Percentiles rank a stretch among this genome's conserved stretches.
Conservation (phyloP, 2,888 invertebrate species). For the Prosopocoilus inquinatus region DNA sequence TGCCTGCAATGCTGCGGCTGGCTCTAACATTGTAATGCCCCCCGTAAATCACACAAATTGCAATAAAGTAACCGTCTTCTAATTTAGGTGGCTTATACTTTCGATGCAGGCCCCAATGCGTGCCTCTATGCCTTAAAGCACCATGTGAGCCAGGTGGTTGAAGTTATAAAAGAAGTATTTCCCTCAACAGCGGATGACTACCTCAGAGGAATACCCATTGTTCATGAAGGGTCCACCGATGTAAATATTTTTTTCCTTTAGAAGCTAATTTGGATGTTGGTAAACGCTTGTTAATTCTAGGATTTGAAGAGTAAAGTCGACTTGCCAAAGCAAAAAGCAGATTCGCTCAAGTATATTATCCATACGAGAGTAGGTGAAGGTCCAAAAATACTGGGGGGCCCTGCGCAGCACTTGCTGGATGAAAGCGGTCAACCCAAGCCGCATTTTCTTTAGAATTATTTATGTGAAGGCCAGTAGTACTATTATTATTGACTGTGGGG, state of each 20-base stretch:
- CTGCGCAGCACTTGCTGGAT: constrained; percentile 53
- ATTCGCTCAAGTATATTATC: constrained; percentile 77
- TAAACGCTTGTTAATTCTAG: constrained; percentile 17
- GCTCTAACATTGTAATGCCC: constrained; percentile 40
- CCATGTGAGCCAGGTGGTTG: constrained; percentile 67
- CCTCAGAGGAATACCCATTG: constrained; percentile 57
- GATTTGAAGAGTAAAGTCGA: constrained; percentile 14
- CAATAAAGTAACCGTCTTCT: not conserved
- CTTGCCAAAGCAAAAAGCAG: constrained; percentile 33
- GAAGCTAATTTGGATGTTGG: not conserved
- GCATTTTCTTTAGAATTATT: too few species aligned
- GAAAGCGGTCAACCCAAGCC: constrained; percentile 51
- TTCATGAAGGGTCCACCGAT: constrained; percentile 34
- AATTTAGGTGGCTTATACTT: constrained; percentile 89
- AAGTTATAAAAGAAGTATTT: constrained; percentile 69
- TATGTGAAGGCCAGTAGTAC: too few species aligned
- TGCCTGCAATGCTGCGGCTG: constrained; percentile 70
- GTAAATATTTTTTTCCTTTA: constrained; percentile 29
- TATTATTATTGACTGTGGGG: too few species aligned
- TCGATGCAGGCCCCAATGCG: constrained; percentile 98
- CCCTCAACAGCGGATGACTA: constrained; percentile 61
- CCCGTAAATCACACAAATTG: not conserved
- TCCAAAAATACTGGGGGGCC: constrained; percentile 57
- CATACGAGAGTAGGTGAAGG: constrained; percentile 81
- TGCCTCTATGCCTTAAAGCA: constrained; percentile 81